Conservation (phyloP, 1,140 invertebrate species). For the Phenacoccus solenopsis region DNA sequence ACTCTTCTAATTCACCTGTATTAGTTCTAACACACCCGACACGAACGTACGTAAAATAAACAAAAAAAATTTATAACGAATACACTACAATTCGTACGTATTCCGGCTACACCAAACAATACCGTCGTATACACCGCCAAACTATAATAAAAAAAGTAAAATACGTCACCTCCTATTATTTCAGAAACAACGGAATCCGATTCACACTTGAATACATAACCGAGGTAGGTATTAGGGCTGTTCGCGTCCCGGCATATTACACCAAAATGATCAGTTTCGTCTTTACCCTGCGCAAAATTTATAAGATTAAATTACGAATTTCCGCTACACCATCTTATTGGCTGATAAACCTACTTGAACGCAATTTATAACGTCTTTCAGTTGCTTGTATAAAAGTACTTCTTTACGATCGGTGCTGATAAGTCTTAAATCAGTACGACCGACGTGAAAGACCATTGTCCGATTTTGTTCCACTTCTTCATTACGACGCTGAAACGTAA, state of each 20-base stretch:
- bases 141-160: not conserved
- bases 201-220: conserved; percentile 84
- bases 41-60: not conserved
- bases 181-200: conserved; percentile 64
- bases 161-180: conserved; percentile 50
- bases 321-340: not conserved
- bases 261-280: conserved; percentile 75
- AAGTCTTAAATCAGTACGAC: conserved; percentile 69
- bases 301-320: not conserved
- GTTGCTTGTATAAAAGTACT: conserved; percentile 69
- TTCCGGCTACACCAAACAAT: not conserved
- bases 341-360: conserved; percentile 48
- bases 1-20: too few species aligned
- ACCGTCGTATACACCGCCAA: too few species aligned
- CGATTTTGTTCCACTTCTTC: conserved; percentile 58
- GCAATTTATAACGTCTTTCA: conserved; percentile 77
- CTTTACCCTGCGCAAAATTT: conserved; percentile 47
- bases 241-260: conserved; percentile 67
- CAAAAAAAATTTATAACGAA: not conserved
- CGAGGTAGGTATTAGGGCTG: conserved; percentile 53
- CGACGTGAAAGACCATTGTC: conserved; percentile 81
- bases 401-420: conserved; percentile 87
- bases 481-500: conserved; percentile 18
- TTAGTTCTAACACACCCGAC: too few species aligned
- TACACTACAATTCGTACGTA: not conserved